Base-by-base conservation (phyloP, 2,113 vertebrate genomes). In the Bubo blakistoni region DNA sequence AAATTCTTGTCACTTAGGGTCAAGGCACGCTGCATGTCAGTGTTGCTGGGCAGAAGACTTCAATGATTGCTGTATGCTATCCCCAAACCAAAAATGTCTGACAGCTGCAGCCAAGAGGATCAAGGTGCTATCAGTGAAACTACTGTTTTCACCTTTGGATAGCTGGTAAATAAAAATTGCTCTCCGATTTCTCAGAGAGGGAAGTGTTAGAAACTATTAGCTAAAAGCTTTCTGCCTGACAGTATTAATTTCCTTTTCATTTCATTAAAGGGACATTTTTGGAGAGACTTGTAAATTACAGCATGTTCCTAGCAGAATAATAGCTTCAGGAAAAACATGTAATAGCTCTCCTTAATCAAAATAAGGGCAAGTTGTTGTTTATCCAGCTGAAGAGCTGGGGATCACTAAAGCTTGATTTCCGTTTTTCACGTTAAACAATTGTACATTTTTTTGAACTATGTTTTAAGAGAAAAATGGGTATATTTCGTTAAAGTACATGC, bases 331-430 rank as follows among this genome's bases (percentile, higher is more conserved):
- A 97, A 97, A 97, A 98, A 93, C 71, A 86, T 92, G 86, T 97
- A 97, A 97, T 97, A 94, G 87, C 80, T 96, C 96, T 97, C 91
- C 85, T 98, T 98, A 98, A 98, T 98, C 97, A 98, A 98, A 98
- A 93, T 96, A 98, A 98, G 82, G 95, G 82, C 88, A 96, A 96
- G 94, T 94, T 96, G 67, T 96, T 97, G 92, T 97, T 98, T 97
- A 97, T 96, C 61, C 88, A 95, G 86, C 93, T 96, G 97, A 97
- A 92, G 87, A 97, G 91, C 71, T 79, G 88, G 73, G 65, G n/a
- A 86, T 97, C 44, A 61, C 94, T 77, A 59, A 81, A 94, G 52
- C 72, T 92, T 81, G 70, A 80, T 95, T 97, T 92, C 91, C 92
- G 81, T 55, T 95, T 95, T 87, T 90, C 69, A 70, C 90, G 32